These are phyloP conservation scores for Apotomis turbidana DNA, from an alignment of 2,888 invertebrate species.

Conservation along the genomic window DNA sequence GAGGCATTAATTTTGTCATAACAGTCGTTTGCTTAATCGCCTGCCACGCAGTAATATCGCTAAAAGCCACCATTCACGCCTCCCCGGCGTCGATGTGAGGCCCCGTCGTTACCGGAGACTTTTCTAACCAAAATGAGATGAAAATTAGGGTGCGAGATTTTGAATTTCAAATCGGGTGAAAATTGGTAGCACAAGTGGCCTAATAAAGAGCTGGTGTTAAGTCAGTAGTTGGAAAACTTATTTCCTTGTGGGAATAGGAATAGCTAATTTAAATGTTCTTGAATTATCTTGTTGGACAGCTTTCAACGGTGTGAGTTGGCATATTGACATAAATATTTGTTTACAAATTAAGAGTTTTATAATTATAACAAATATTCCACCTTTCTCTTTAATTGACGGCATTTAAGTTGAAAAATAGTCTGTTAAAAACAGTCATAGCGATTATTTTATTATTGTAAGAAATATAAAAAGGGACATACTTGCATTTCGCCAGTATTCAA, in stretches of 20 bases:
- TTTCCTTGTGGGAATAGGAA: slow-evolving; percentile 8
- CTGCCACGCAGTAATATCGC: slow-evolving; percentile 66
- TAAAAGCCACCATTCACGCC: slow-evolving; percentile 73
- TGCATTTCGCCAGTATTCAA: no score
- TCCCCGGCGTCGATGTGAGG: slow-evolving; percentile 46
- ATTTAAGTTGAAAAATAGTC: no score
- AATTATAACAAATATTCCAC: no score
- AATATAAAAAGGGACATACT: no score
- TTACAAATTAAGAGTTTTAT: no score
- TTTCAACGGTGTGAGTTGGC: not conserved
- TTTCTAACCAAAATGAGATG: slow-evolving; percentile 47
- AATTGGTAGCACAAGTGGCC: slow-evolving; percentile 35
- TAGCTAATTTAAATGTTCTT: not conserved
- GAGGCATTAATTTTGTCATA: slow-evolving; percentile 71
- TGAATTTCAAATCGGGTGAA: slow-evolving; percentile 39
- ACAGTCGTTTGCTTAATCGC: slow-evolving; percentile 66
- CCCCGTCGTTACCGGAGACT: slow-evolving; percentile 53
- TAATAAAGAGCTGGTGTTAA: slow-evolving; percentile 32
- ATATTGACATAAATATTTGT: no score
- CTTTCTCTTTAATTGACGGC: no score
- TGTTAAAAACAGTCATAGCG: no score
- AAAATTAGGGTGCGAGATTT: slow-evolving; percentile 43
- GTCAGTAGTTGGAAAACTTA: slow-evolving; percentile 30
- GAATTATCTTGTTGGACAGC: not conserved
- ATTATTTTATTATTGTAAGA: no score